A percentile compares a stretch with the other conserved stretches of the same genome.
phyloP scores from a whole-genome alignment of 2,797 vertebrate genomes.

The Rhinella marina region DNA sequence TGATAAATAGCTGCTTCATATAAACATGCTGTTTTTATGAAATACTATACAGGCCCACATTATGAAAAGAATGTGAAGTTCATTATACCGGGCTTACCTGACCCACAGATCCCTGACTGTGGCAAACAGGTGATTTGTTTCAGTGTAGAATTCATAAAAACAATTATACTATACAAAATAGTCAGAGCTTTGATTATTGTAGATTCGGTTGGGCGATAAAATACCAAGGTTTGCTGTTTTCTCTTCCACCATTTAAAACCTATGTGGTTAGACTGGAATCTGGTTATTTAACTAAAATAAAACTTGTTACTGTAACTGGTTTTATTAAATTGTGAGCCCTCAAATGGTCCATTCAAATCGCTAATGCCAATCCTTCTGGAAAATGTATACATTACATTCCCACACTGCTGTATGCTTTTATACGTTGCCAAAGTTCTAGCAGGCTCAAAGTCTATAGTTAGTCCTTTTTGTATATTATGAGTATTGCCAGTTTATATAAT shows the following conservation, averaged over 20 bases:
- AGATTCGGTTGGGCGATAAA: constrained; percentile 57
- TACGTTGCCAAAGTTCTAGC: neutral
- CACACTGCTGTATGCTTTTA: constrained; percentile 1
- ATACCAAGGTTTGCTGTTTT: constrained; percentile 57
- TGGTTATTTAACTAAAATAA: constrained; percentile 33
- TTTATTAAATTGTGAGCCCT: constrained; percentile 53
- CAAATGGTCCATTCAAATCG: constrained; percentile 25
- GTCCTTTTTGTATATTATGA: neutral
- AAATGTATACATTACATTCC: constrained; percentile 20
- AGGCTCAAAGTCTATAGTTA: neutral
- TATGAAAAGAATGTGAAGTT: constrained; percentile 32
- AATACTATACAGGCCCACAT: neutral
- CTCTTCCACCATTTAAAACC: constrained; percentile 47
- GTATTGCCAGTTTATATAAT: neutral
- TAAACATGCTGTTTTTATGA: constrained; percentile 8
- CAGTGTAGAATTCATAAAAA: constrained; percentile 39
- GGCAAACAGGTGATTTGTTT: constrained; percentile 51
- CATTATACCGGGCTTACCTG: constrained; percentile 25
- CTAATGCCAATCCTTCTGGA: constrained; percentile 5
- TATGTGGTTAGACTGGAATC: constrained; percentile 57
- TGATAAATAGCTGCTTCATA: constrained; percentile 1
- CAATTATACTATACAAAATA: constrained; percentile 56
- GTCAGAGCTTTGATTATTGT: constrained; percentile 48
- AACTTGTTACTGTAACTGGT: constrained; percentile 46
- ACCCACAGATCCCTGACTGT: constrained; percentile 32